Evolutionary conservation across 2,888 invertebrate species (phyloP), one percentile per base, ranked within the genome.

Genomic region (Eupeodes latifasciatus): DNA sequence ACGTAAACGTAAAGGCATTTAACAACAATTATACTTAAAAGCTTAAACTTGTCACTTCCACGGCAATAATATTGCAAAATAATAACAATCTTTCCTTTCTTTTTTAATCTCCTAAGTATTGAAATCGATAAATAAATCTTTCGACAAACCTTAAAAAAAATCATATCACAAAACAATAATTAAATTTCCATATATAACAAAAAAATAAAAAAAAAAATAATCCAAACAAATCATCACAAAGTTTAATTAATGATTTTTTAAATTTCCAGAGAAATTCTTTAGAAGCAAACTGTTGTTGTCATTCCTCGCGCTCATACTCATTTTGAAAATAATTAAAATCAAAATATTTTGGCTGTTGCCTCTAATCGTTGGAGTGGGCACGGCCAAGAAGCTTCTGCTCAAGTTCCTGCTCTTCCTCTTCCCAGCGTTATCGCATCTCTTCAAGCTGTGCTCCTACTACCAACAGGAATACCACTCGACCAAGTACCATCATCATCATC

Each of bases 391-490:
- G 92, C 94, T 98, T 91, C 95, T 97, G 91, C 94, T 98, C 61
- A 97, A 98, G 92, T 94, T 97, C 74, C 93, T 98, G 14, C 94
- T 98, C 34, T 97, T 97, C 94, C 92, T 98, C 55, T 97, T 97
- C 94, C 97, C 97, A 0, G 97, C 97, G 0, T 93, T 98, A 86
- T 96, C 96, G 78, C 97, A 97, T 92, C 95, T 98, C 85, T 97
- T 97, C 94, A 97, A 97, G 92, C 94, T 97, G 16, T 98, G 97
- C 93, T 96, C 97, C 6, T 96, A 96, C 94, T 97, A 97, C 91
- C 96, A 97, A 90, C 95, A 96, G 90, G 95, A 95, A 89, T 96
- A 95, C 91, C 96, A 96, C 90, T 95, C 95, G 16, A 96, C 96
- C 62, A 97, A 97, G 91, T 96, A 95, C 91, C 97, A 97, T 92